Evolutionary conservation across 2,113 vertebrate genomes (phyloP).

Genomic region (Rynchops niger): DNA sequence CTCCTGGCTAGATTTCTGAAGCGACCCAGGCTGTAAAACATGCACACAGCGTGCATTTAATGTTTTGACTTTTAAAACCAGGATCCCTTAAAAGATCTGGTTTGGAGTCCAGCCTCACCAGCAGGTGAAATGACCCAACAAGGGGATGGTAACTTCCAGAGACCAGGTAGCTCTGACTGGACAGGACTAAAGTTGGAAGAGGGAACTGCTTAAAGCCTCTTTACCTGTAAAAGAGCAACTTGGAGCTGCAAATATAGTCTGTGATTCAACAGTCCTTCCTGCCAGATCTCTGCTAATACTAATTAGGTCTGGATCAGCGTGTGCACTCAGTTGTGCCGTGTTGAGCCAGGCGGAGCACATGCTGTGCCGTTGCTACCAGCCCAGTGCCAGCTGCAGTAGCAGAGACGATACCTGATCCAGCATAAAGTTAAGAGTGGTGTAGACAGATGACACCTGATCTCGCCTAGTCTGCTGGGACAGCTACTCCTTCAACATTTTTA

Average conservation of each 20-base stretch:
- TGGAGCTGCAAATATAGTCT: neutral
- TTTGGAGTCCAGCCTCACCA: neutral
- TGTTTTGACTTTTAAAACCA: neutral
- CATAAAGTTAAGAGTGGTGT: neutral
- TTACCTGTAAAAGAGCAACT: neutral
- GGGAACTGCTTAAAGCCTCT: neutral
- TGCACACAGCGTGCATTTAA: rapidly evolving
- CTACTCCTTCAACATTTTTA: conserved; percentile 18
- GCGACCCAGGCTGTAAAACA: neutral
- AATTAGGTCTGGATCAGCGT: neutral
- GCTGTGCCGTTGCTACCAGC: conserved; percentile 6
- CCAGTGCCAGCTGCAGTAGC: conserved; percentile 16
- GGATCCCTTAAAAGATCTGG: neutral
- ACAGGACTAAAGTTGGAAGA: neutral
- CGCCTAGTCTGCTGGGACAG: neutral
- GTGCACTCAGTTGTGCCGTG: neutral
- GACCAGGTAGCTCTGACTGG: neutral
- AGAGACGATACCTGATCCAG: conserved; percentile 29
- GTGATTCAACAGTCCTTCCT: neutral
- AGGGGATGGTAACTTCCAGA: neutral
- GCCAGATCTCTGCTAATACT: neutral
- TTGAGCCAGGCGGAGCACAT: neutral
- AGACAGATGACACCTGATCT: conserved; percentile 50
- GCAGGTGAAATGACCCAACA: neutral
- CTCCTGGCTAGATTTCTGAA: neutral